Conservation (phyloP, 2,888 invertebrate species). For the Perithous albicinctus region DNA sequence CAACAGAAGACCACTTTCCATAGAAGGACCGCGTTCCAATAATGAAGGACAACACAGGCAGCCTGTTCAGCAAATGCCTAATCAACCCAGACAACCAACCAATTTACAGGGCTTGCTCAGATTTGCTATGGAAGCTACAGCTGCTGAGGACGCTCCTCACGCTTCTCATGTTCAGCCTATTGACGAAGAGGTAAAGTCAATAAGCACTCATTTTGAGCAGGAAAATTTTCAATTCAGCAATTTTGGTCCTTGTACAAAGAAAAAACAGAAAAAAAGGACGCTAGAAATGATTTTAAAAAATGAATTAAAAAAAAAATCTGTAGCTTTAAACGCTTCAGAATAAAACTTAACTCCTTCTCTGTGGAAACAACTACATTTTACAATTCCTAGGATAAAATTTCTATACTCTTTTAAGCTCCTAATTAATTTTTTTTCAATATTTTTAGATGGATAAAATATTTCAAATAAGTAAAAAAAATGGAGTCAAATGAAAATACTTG, state of each 20-base stretch:
- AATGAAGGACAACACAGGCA: slow-evolving; percentile 66
- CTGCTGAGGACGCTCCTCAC: slow-evolving; percentile 87
- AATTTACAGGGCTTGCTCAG: slow-evolving; percentile 88
- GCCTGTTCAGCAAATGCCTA: slow-evolving; percentile 68
- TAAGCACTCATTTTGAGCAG: not conserved
- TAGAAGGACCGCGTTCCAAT: slow-evolving; percentile 76
- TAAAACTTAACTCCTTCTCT: too few relatives aligned
- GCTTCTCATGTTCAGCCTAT: slow-evolving; percentile 86
- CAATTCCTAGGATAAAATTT: too few relatives aligned
- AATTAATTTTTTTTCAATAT: too few relatives aligned
- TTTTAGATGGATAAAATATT: too few relatives aligned
- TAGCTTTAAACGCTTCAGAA: too few relatives aligned
- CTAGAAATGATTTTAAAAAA: too few relatives aligned
- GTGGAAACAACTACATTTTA: too few relatives aligned
- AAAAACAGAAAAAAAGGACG: too few relatives aligned
- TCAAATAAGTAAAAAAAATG: too few relatives aligned
- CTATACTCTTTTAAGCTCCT: too few relatives aligned
- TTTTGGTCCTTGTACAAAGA: not conserved
- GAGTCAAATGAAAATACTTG: too few relatives aligned
- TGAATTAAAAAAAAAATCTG: too few relatives aligned
- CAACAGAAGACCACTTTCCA: slow-evolving; percentile 79
- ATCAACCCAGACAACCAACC: slow-evolving; percentile 81
- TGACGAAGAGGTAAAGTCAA: slow-evolving; percentile 87
- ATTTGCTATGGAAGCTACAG: slow-evolving; percentile 90
- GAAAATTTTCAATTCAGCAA: not conserved